Evolutionary conservation across 2,113 vertebrate genomes (phyloP), one percentile per base, ranked within the genome.

Genomic region (Forbesichthys agassizii): DNA sequence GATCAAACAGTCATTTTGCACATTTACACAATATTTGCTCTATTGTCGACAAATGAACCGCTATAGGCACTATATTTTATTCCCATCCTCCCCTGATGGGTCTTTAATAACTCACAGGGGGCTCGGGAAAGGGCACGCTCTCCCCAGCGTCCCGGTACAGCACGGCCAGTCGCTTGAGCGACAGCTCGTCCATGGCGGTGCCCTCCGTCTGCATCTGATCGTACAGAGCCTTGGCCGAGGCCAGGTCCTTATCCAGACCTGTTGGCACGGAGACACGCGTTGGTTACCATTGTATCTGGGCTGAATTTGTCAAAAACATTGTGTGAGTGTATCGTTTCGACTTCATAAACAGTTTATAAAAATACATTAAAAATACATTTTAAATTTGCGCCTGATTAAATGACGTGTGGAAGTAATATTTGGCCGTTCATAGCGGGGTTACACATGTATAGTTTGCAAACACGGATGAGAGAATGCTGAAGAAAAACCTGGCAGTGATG

Each of bases 161-260:
- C 60, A 3, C 1, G 3, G 95, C 95, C 14, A 98, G 87, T 48
- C 93, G 94, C 88, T 99, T 99, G 77, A 99, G 92, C 61, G 89
- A 84, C 56, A 97, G 67, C 33, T 96, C 88, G 0, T 94, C 81
- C 49, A 90, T 46, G n/a, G 68, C 48, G 1, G 92, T 0, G 4
- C 93, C 93, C 80, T 95, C 91, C 0, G 73, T 79, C 88, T 91
- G 88, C 80, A 91, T 82, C 81, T 88, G 83, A 74, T 95, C 89
- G 49, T 94, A 91, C 3, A 95, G 69, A 33, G 89, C 88, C 84
- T 94, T 95, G 27, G 94, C 95, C 33, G 95, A 90, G 1, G 80
- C 9, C 11, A 96, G 77, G 84, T 99, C 93, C 4, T 84, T 92
- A 83, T 95, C 93, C 71, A 88, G 0, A 73, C 49, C 97, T 99